Evolutionary conservation across 2,888 invertebrate genomes (phyloP).

Genomic region (Tetanocera ferruginea): DNA sequence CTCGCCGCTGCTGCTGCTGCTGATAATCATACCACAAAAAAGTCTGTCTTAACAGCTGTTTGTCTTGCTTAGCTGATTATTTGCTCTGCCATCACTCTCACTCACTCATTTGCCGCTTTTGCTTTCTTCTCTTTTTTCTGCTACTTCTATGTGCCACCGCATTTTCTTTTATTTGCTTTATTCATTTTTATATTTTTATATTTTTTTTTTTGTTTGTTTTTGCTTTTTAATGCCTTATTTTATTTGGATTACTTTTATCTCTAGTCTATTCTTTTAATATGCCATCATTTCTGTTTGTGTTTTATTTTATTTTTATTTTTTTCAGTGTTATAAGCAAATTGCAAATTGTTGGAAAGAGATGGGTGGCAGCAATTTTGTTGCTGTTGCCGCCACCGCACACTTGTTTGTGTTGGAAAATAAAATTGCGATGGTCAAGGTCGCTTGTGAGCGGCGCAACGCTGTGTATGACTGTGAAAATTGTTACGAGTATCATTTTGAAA

Average conservation of each 20-base stretch:
- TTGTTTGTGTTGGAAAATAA: slow-evolving; percentile 39
- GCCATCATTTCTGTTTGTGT: background rate
- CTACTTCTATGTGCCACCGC: background rate
- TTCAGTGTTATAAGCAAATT: background rate
- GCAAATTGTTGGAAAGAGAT: background rate
- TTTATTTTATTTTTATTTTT: background rate
- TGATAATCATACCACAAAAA: too few species aligned
- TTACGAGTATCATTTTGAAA: background rate
- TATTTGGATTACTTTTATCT: background rate
- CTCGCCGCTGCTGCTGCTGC: background rate
- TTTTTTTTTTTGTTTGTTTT: background rate
- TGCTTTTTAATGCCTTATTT: background rate
- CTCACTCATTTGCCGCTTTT: background rate
- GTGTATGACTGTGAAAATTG: background rate
- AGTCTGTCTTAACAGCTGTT: background rate
- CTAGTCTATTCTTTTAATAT: background rate
- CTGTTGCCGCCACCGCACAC: too few species aligned
- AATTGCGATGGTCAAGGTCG: slow-evolving; percentile 65
- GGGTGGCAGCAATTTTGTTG: background rate
- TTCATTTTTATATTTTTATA: background rate
- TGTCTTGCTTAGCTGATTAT: background rate
- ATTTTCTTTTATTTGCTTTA: background rate
- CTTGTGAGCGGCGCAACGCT: slow-evolving; percentile 51
- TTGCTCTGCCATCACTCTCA: slow-evolving; percentile 14
- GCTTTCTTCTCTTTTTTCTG: background rate